phyloP scores from a whole-genome alignment of 2,113 vertebrate genomes.

The Labrus mixtus region DNA sequence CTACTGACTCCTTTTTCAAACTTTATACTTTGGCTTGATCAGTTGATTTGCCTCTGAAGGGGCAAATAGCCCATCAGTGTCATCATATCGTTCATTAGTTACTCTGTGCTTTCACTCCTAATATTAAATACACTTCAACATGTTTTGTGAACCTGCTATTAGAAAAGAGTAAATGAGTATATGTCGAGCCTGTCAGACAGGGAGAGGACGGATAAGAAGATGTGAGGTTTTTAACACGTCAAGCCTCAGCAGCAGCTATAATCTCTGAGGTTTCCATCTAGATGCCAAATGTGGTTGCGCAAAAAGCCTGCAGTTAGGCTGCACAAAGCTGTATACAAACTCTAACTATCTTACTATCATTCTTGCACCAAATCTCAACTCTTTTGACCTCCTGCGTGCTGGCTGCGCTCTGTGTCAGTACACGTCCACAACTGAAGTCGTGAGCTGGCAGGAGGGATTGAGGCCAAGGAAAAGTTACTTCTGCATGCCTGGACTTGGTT shows the following conservation, averaged over 20 bases:
- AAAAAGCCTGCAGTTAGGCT: conserved; percentile 29
- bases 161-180: neutral
- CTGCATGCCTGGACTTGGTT: conserved; percentile 23
- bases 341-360: conserved; percentile 8
- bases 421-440: conserved; percentile 41
- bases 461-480: conserved; percentile 43
- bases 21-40: no score
- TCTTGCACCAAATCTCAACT: conserved; percentile 23
- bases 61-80: no score
- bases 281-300: conserved; percentile 46
- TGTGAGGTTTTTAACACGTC: conserved; percentile 26
- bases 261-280: conserved; percentile 51
- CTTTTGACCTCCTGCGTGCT: conserved; percentile 32
- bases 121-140: neutral
- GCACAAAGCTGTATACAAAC: conserved; percentile 21
- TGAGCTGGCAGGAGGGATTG: conserved; percentile 32
- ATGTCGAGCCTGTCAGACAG: conserved; percentile 4
- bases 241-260: conserved; percentile 42
- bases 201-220: neutral
- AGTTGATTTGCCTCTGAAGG: no score
- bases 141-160: neutral
- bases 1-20: no score
- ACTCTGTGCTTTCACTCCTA: no score
- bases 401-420: conserved; percentile 51
- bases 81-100: no score